phyloP scores from a whole-genome alignment of 1,140 invertebrate genomes.

The Metaphire vulgaris region DNA sequence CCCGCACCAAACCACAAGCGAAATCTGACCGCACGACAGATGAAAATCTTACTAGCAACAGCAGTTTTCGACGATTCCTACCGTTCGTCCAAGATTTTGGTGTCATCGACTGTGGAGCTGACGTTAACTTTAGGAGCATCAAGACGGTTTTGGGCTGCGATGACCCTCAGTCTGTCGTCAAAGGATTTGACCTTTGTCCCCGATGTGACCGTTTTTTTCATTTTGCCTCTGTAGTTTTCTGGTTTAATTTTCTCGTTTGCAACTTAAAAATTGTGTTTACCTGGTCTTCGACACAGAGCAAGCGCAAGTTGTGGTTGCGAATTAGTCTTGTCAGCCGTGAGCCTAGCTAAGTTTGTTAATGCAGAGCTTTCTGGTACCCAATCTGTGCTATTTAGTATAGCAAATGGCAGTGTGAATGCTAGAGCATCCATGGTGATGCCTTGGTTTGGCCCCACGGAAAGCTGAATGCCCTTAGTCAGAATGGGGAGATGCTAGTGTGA shows the following conservation, averaged over 20 bases:
- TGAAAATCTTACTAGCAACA: too few relatives aligned
- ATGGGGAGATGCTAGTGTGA: too few relatives aligned
- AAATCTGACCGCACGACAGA: too few relatives aligned
- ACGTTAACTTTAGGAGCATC: neutral
- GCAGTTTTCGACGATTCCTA: neutral
- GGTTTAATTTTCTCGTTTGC: neutral
- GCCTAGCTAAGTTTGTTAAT: constrained; percentile 21
- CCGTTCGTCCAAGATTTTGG: neutral
- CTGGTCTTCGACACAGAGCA: constrained; percentile 15
- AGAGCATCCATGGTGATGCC: too few relatives aligned
- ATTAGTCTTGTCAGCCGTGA: constrained; percentile 19
- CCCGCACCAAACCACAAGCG: too few relatives aligned
- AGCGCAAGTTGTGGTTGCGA: constrained; percentile 15
- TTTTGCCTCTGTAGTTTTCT: neutral
- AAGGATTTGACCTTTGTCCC: neutral
- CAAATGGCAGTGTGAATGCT: too few relatives aligned
- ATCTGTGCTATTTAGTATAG: neutral
- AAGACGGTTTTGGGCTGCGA: neutral
- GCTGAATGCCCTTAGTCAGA: too few relatives aligned
- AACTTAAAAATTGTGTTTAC: constrained; percentile 19
- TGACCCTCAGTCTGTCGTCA: neutral
- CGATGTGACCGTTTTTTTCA: neutral
- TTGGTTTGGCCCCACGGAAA: too few relatives aligned
- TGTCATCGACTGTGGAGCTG: neutral
- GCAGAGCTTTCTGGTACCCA: neutral